A percentile compares a stretch with the other conserved stretches of the same genome.
Conservation (phyloP, 2,113 vertebrate genomes). For the mouse (Mus musculus) region DNA sequence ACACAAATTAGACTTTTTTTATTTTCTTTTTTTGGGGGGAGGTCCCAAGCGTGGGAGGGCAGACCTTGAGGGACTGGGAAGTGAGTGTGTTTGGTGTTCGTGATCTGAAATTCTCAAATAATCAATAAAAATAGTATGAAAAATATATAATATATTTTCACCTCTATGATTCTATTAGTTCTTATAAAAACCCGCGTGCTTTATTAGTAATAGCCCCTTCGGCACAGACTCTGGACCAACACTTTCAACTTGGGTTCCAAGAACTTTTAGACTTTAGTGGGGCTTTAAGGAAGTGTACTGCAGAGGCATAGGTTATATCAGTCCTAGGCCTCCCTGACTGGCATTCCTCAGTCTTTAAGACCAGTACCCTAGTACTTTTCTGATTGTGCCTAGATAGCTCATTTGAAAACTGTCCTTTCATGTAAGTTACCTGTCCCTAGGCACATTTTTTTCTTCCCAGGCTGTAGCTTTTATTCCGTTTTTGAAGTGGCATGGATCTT, state of each 20-base stretch:
- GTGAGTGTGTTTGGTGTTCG: not conserved
- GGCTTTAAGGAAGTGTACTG: rapidly evolving
- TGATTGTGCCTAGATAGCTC: not conserved
- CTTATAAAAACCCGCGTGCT: not conserved
- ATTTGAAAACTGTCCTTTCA: rapidly evolving
- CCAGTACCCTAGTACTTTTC: too few species aligned
- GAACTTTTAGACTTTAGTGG: too few species aligned
- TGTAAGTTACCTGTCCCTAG: rapidly evolving
- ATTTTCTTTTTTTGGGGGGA: not conserved
- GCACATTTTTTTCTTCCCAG: not conserved
- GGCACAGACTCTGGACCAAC: not conserved
- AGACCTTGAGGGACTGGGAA: not conserved
- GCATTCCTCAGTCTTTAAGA: not conserved
- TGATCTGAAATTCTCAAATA: not conserved
- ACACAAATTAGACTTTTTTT: not conserved
- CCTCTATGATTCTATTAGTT: not conserved
- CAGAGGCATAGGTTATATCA: too few species aligned
- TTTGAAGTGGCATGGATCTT: not conserved
- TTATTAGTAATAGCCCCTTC: not conserved
- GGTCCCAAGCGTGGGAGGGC: not conserved
- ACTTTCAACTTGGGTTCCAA: not conserved
- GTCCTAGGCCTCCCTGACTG: not conserved
- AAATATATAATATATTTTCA: not conserved
- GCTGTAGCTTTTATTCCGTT: not conserved
- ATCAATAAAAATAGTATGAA: not conserved